Conservation (phyloP, 2,888 invertebrate genomes). For the Sialis lutaria region DNA sequence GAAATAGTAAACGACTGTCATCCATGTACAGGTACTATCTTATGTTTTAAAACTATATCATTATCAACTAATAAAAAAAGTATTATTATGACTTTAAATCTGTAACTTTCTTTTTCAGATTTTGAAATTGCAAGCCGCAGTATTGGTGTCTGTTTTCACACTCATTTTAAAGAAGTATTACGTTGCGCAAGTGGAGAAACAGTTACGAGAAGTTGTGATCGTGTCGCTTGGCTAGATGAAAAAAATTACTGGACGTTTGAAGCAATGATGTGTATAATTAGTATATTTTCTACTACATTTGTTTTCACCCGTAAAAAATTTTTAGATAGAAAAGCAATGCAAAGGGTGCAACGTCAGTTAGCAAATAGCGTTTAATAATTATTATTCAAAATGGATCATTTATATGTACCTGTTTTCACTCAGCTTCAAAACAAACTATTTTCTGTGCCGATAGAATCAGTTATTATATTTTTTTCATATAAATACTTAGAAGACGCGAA, state of each 20-base stretch:
- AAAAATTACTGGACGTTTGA: slow-evolving; percentile 72
- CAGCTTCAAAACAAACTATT: slow-evolving; percentile 18
- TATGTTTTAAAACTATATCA: not conserved
- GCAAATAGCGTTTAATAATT: slow-evolving; percentile 35
- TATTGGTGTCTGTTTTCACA: slow-evolving; percentile 65
- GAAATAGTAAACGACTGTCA: slow-evolving; percentile 61
- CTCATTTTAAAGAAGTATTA: slow-evolving; percentile 67
- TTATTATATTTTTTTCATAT: slow-evolving; percentile 40
- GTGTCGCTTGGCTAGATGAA: slow-evolving; percentile 70
- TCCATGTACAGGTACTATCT: slow-evolving; percentile 55
- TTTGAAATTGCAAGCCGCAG: slow-evolving; percentile 72
- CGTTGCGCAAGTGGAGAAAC: slow-evolving; percentile 67
- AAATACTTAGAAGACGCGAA: slow-evolving; percentile 23
- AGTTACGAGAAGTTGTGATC: slow-evolving; percentile 71
- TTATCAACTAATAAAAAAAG: not conserved
- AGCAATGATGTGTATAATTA: slow-evolving; percentile 45
- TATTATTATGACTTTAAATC: not conserved
- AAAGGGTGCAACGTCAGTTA: slow-evolving; percentile 51
- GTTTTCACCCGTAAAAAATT: slow-evolving; percentile 48
- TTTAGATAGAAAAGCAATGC: slow-evolving; percentile 45
- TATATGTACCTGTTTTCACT: slow-evolving; percentile 20
- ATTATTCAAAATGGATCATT: slow-evolving; percentile 17
- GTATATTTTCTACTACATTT: slow-evolving; percentile 42
- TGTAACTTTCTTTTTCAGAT: slow-evolving; percentile 26
- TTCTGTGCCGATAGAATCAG: slow-evolving; percentile 39